A percentile compares a stretch with the other conserved stretches of the same genome.
Evolutionary conservation across 2,888 invertebrate species (phyloP).

Genomic region (Cryptosula pallasiana): DNA sequence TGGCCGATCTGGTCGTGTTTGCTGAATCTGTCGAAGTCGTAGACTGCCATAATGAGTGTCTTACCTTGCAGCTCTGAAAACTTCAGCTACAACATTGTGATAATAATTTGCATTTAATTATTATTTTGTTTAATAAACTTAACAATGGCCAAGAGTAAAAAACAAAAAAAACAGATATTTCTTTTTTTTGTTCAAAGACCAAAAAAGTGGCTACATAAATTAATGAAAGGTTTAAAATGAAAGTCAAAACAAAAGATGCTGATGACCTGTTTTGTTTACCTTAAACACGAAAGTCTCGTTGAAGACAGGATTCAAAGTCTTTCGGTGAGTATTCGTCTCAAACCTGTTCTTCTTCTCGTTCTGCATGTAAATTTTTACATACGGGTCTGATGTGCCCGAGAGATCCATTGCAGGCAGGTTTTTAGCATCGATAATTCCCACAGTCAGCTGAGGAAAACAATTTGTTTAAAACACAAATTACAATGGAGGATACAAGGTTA

Average conservation of each 20-base stretch:
- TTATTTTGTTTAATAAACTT: too few relatives aligned
- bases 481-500: too few relatives aligned
- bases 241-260: too few relatives aligned
- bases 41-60: conserved; percentile 96
- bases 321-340: conserved; percentile 24
- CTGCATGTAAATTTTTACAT: conserved; percentile 24
- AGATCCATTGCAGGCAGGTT: conserved; percentile 24
- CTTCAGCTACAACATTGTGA: conserved; percentile 72
- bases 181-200: too few relatives aligned
- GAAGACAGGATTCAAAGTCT: conserved; percentile 24
- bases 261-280: too few relatives aligned
- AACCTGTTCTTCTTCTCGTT: conserved; percentile 25
- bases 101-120: too few relatives aligned
- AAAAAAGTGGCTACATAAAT: too few relatives aligned
- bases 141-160: too few relatives aligned
- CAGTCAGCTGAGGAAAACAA: conserved; percentile 11
- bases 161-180: too few relatives aligned
- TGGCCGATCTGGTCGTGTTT: conserved; percentile 99
- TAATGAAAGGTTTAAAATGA: too few relatives aligned
- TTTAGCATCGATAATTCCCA: not conserved
- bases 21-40: conserved; percentile 99
- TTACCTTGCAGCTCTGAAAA: conserved; percentile 99
- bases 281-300: conserved; percentile 23
- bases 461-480: too few relatives aligned
- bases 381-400: conserved; percentile 23